Base-by-base conservation (phyloP, 2,888 invertebrate genomes). In the Sarcophaga rosellei region DNA sequence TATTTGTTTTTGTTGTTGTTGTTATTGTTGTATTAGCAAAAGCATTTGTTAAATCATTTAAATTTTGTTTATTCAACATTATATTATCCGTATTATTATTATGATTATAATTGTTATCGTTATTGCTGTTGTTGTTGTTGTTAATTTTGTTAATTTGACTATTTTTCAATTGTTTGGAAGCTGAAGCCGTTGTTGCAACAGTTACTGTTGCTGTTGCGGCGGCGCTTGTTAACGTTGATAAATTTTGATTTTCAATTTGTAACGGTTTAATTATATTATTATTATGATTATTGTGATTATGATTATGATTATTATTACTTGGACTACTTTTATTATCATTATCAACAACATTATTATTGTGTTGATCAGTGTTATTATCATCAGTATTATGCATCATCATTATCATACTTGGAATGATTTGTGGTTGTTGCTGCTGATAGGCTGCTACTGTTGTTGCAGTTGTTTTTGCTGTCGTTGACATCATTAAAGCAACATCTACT, bases 401-500 rank as follows among this genome's bases (percentile, higher is more conserved):
- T 75, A 80, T 85, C 84, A 74, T 82, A 81, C 86, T 86, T 86
- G 84, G 86, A 86, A 86, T 86, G 84, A 79, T 81, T 86, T 76
- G 68, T 66, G 80, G 78, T 77, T 85, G 65, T 66, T 86, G 79
- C 74, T 86, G 59, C 44, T 81, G 35, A 81, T 21, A 69, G 47
- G 17, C 21, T 88, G 17, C 21, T 88, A 77, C 76, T 87, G 78
- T 80, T 89, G 80, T 90, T 90, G 84, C 68, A 87, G 76, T 83
- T 89, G 86, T 80, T 89, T 15, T 10, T 69, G 86, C 70, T 88
- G 86, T 81, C 87, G 23, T 47, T 87, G 81, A 88, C 84, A 87
- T 90, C 89, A 91, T 90, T 89, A 90, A 90, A 89, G 84, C 74
- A 75, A 75, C 89, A 89, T 92, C 91, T 89, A 90, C 90, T 87